Base-by-base conservation (phyloP, 2,797 vertebrate species). In the Ispidina picta region DNA sequence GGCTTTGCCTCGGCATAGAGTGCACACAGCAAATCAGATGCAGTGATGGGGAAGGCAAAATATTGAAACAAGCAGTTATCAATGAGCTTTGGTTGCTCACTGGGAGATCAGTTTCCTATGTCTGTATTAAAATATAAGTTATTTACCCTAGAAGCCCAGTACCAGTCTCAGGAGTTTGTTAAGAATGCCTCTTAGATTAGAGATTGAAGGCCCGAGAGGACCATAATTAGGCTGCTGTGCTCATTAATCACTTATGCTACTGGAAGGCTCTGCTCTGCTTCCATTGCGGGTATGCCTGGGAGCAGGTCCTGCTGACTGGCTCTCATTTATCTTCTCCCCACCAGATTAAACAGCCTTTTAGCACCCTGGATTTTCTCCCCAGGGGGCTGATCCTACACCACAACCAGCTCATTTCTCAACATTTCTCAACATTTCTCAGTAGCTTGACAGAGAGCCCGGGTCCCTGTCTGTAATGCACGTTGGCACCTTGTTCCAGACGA, bases 21-120 rank as follows among this genome's bases (percentile, higher is more conserved):
- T 94, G 91, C 91, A 72, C 69, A 2, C 35, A 8, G 88, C 87
- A 44, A 86, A 65, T 15, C 29, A 86, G 46, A 89, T 90, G 84
- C 25, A 52, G 82, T 18, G 2, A 52, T 20, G 44, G 41, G 66
- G 73, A 28, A 82, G 94, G 73, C 54, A 92, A 94, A 95, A 92
- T 90, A 86, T 94, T 94, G 84, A 85, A 91, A 86, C 83, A 93
- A 71, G 95, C 80, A 71, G 71, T 94, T 78, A 84, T 90, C 89
- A 93, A 82, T 20, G 68, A 62, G 89, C 65, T 82, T 70, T 82
- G 81, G 66, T 70, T 7, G 37, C 80, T 85, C n/a, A 5, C 85
- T 76, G 29, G 0, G 3, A 92, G 3, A 60, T 68, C 83, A 65
- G 89, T 37, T 92, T 82, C 89, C 49, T 74, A 25, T 1, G 29